Base-by-base conservation (phyloP, 2,797 vertebrate species). In the Phoeniculus purpureus region DNA sequence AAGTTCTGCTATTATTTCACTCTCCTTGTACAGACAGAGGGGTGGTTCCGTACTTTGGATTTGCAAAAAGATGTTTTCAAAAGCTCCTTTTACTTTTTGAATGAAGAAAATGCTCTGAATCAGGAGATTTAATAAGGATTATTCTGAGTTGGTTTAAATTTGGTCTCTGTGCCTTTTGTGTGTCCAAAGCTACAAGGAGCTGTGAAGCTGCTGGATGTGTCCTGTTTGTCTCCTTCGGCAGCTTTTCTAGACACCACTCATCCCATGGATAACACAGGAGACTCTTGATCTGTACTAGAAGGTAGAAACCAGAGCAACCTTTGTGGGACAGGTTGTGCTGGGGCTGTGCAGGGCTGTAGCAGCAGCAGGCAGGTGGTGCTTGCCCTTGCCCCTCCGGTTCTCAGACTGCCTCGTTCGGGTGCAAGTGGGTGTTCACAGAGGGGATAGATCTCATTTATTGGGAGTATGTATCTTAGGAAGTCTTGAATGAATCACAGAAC, bases 401-500 rank as follows among this genome's bases (percentile, higher is more conserved):
- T 80, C 1, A 0, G 13, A 13, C n/a, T 75, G 40, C 55, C 26
- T 26, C 67, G 32, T 14, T 59, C n/a, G 47, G 19, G n/a, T 50
- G 47, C 47, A 40, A 27, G 19, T 0, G 3, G 19, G 20, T 32
- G 25, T 65, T 82, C 68, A 10, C 32, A 40, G 48, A 76, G 29
- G 18, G 4, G 56, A 13, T 43, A 43, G 43, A 5, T 22, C 22
- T 52, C 6, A 32, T n/a, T 76, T 65, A 52, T 66, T 84, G 23
- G 19, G 20, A 89, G 65, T 0, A 0, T 21, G 8, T 64, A 14
- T 5, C 17, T 61, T 23, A 13, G 52, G 55, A 67, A 34, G 12
- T 72, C 31, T 75, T 85, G 43, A 37, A 8, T 37, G 12, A 37
- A 37, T 37, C 37, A 37, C 37, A 37, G 37, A 37, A 37, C 37